Base-by-base conservation (phyloP, 2,888 invertebrate species). In the Amblyteles armatorius region DNA sequence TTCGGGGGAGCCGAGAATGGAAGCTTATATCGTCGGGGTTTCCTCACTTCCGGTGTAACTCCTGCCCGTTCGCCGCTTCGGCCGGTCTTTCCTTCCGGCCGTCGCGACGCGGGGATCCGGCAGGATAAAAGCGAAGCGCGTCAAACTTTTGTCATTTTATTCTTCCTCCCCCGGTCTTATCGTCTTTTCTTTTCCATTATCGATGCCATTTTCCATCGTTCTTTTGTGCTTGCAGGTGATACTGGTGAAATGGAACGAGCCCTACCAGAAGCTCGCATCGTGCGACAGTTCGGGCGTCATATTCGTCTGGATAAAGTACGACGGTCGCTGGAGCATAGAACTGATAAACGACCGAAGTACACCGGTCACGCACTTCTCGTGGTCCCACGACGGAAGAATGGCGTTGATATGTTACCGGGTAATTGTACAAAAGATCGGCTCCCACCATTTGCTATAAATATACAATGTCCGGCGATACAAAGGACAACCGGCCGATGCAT, bases 291-390 rank as follows among this genome's bases (percentile, higher is more conserved):
- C 98, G 2, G 99, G 99, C 1, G 98, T 99, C 82, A 99, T 99
- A 93, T 99, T 99, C 94, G 99, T 99, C 36, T 99, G 99, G 99
- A 99, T 99, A 92, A 99, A 99, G 94, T 99, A 99, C 94, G 99
- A 99, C 93, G 99, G 99, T 60, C 96, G 99, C 65, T 99, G 99
- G 99, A 99, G 99, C 89, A 99, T 99, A 91, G 99, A 99, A 94
- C 95, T 99, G 88, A 99, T 99, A 94, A 99, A 99, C 94, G 99
- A 99, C 94, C 95, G 99, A 63, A 99, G 98, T 93, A 99, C 98
- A 0, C 98, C 99, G 65, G 99, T 99, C 85, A 99, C 99, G 22
- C 99, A 99, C 94, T 99, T 99, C 95, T 98, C 98, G 22, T 99
- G 99, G 99, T 99, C 98, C 0, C 99, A 99, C 93, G 99, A 99